Percentiles rank a stretch among this genome's conserved stretches.
phyloP scores from a whole-genome alignment of 2,797 vertebrate genomes.

The Tympanoctomys barrerae region DNA sequence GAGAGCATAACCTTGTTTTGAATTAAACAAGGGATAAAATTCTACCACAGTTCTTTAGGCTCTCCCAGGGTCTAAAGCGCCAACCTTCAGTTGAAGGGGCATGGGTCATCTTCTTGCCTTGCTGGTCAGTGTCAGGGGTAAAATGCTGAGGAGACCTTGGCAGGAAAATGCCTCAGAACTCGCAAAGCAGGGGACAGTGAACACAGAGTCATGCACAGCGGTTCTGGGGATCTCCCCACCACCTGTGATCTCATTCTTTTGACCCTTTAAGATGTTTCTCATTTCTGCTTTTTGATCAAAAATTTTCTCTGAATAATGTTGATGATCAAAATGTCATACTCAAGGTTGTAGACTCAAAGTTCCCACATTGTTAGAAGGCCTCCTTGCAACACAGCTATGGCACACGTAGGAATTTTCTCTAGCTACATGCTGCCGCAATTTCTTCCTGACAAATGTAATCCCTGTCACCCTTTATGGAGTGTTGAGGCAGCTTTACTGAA shows the following conservation, averaged over 20 bases:
- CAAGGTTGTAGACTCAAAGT: too few relatives aligned
- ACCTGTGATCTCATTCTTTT: too few relatives aligned
- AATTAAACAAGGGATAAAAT: conserved; percentile 62
- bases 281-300: too few relatives aligned
- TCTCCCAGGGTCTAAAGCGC: background rate
- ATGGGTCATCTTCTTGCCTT: background rate
- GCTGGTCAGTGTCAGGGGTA: background rate
- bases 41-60: background rate
- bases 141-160: background rate
- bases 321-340: too few relatives aligned
- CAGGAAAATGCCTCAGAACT: background rate
- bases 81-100: rapidly evolving
- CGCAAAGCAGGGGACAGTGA: background rate
- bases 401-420: too few relatives aligned
- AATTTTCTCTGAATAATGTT: too few relatives aligned
- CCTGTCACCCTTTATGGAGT: background rate
- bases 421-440: too few relatives aligned
- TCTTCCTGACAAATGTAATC: too few relatives aligned
- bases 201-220: background rate
- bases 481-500: background rate
- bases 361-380: too few relatives aligned
- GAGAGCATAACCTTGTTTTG: conserved; percentile 92
- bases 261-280: too few relatives aligned
- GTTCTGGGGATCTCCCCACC: rapidly evolving
- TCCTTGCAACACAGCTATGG: too few relatives aligned